Evolutionary conservation across 2,888 invertebrate species (phyloP), one percentile per base, ranked within the genome.

Genomic region (Rhopalosiphum nymphaeae): DNA sequence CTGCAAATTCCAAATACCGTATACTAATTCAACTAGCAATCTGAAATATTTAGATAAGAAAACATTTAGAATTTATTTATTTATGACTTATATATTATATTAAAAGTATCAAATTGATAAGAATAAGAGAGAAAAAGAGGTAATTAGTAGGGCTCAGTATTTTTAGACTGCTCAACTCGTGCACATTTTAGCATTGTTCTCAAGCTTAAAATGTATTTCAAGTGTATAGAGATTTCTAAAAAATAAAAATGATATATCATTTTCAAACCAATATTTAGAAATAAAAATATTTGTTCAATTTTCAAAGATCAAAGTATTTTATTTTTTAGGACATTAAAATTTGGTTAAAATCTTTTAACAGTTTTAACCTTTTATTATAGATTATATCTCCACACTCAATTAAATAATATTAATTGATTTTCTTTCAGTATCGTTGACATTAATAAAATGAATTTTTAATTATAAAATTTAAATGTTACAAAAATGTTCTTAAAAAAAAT

Each of bases 41-140:
- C 92, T 93, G 78, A 88, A 93, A 89, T 49, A 53, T 88, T 46
- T 7, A 78, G 36, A 78, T 53, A n/a, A 67, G n/a, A 46, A 61
- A 67, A 46, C 1, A 21, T 78, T 78, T 21, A 57, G 10, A 57
- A 89, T 44, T 36, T n/a, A 61, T n/a, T 44, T 42, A 56, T 36
- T 26, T 26, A 29, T 49, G 7, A 88, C 42, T 16, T 29, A 89
- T 29, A 0, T 89, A 46, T 67, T 42, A 21, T 9, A 36, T 36
- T 36, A 21, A 36, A 78, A 16, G 21, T 36, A 78, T 1, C 36
- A 36, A 67, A 67, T 67, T 16, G 67, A 25, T 16, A 16, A 67
- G 16, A 36, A 67, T 21, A 5, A 1, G 1, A n/a, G n/a, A 36
- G 4, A 67, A 67, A 36, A 67, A 61, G 4, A 4, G 16, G n/a